These are phyloP conservation scores for Montipora sp. DNA, from an alignment of 64 coral and sea anemone species.

Conservation along the genomic window DNA sequence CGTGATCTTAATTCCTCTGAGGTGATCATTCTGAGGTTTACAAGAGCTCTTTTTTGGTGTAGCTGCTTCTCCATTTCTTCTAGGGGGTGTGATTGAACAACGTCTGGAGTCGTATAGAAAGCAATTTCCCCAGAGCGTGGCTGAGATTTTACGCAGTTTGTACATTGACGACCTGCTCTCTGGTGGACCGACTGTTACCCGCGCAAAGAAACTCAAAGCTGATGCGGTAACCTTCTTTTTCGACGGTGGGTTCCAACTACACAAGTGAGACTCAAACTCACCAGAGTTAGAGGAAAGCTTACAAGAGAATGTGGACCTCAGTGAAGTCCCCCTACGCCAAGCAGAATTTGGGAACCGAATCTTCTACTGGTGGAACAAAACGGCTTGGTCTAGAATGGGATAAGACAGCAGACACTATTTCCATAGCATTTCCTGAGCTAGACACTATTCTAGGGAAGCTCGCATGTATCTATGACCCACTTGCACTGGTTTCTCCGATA, in stretches of 20 bases:
- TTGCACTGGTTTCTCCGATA: conserved; percentile 8
- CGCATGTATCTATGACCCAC: conserved; percentile 15
- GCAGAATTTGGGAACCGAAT: neutral
- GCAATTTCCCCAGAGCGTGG: neutral
- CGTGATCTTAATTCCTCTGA: neutral
- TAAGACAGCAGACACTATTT: neutral
- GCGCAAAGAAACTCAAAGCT: conserved; percentile 14
- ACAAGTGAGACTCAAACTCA: conserved; percentile 31
- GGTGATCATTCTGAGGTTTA: neutral
- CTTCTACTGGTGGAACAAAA: neutral
- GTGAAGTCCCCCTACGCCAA: conserved; percentile 30
- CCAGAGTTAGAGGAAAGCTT: neutral
- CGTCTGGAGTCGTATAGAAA: conserved; percentile 21
- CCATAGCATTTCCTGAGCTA: neutral
- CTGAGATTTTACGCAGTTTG: conserved; percentile 12
- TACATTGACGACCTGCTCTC: conserved; percentile 36
- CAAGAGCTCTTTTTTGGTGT: conserved; percentile 13
- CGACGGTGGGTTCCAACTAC: neutral
- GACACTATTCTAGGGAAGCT: conserved; percentile 39
- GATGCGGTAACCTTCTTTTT: conserved; percentile 7
- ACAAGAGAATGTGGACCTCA: neutral
- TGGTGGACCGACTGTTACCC: conserved; percentile 9
- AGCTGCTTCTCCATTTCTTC: conserved; percentile 20
- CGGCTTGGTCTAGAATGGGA: conserved; percentile 30
- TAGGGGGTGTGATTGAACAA: conserved; percentile 33